Conservation (phyloP, 37 sponge, comb jelly and placozoan species). For the Dysidea cf. avara region DNA sequence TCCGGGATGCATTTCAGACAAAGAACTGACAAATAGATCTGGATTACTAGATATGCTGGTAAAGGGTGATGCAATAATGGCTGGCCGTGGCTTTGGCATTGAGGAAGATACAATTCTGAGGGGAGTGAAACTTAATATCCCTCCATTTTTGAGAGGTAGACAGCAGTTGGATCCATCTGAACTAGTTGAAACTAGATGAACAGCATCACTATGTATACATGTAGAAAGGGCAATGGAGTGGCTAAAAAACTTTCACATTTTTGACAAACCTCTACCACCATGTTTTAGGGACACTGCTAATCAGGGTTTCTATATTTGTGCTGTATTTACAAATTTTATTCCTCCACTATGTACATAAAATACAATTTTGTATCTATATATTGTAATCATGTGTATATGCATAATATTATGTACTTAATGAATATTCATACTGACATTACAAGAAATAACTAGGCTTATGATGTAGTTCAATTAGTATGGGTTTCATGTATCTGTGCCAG, state of each 20-base stretch:
- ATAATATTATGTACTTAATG: too few species aligned
- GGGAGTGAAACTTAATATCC: conserved; percentile 55
- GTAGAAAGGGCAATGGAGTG: neutral
- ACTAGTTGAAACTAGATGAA: conserved; percentile 42
- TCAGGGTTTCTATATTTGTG: conserved; percentile 50
- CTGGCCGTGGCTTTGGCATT: conserved; percentile 65
- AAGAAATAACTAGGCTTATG: conserved; percentile 33
- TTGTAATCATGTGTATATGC: too few species aligned
- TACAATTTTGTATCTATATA: too few species aligned
- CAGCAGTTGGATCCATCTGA: conserved; percentile 48
- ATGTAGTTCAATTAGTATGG: too few species aligned
- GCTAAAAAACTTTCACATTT: conserved; percentile 21
- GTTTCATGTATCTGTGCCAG: conserved; percentile 19
- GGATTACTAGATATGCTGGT: conserved; percentile 48
- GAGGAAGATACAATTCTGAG: conserved; percentile 37
- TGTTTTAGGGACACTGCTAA: conserved; percentile 28
- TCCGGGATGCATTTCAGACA: conserved; percentile 24
- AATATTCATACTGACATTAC: too few species aligned
- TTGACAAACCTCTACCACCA: conserved; percentile 43
- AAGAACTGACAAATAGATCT: conserved; percentile 29
- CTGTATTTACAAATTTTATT: conserved; percentile 3
- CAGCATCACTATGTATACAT: conserved; percentile 58
- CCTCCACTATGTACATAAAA: too few species aligned
- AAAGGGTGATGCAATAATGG: conserved; percentile 50
- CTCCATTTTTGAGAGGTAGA: conserved; percentile 53